phyloP scores from a whole-genome alignment of 2,113 vertebrate species.

The Columba janthina region DNA sequence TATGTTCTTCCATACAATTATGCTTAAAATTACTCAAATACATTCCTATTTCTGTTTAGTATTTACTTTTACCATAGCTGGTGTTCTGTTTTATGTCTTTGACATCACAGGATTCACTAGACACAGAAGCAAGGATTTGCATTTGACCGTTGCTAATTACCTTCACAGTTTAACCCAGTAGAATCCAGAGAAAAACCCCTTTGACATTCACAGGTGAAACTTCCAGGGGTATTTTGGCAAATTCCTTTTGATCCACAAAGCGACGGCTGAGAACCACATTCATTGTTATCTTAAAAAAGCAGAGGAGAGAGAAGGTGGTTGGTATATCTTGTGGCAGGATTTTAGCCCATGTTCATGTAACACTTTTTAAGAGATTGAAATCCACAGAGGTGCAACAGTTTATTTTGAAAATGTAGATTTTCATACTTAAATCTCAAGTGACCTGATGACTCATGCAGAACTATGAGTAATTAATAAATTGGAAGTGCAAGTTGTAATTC shows the following conservation, averaged over 20 bases:
- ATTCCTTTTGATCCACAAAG: conserved; percentile 83
- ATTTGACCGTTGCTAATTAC: conserved; percentile 45
- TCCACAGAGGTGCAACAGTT: background rate
- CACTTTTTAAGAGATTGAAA: background rate
- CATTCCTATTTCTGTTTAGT: background rate
- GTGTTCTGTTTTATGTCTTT: background rate
- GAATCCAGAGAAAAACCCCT: conserved; percentile 83
- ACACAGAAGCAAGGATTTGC: background rate
- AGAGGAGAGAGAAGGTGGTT: background rate
- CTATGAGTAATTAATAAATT: background rate
- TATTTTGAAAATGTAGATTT: background rate
- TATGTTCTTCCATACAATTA: background rate
- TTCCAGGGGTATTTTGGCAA: conserved; percentile 86
- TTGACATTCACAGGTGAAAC: conserved; percentile 86
- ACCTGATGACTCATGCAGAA: background rate
- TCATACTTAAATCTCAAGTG: background rate
- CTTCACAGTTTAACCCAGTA: conserved; percentile 83
- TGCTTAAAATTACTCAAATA: background rate
- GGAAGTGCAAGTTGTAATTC: background rate
- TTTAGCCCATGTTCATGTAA: background rate
- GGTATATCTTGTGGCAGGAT: background rate
- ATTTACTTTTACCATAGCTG: background rate
- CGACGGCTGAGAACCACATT: conserved; percentile 79
- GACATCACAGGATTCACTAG: background rate
- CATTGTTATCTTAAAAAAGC: conserved; percentile 81